Percentiles rank a stretch among this genome's conserved stretches.
Conservation (phyloP, 2,888 invertebrate species). For the Drosophila dives region DNA sequence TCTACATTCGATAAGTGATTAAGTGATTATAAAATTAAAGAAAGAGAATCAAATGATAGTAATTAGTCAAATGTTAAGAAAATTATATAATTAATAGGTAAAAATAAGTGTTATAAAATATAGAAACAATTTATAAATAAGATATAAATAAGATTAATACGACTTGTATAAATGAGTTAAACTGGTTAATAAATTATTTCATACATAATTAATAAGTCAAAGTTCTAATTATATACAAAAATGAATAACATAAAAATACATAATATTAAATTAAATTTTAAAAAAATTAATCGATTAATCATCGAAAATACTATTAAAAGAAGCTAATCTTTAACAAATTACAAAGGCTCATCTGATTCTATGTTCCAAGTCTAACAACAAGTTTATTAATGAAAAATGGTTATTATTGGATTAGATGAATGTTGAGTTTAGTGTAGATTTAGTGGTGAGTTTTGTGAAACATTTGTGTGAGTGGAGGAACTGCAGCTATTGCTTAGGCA, state of each 20-base stretch:
- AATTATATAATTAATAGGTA: background rate
- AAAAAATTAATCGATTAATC: too few species aligned
- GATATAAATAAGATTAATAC: background rate
- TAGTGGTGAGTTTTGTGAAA: slow-evolving; percentile 12
- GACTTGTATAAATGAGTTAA: background rate
- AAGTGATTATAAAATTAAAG: slow-evolving; percentile 57
- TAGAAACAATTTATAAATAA: background rate
- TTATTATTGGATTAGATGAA: background rate
- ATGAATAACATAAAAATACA: background rate
- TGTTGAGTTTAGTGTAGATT: background rate
- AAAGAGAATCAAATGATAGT: slow-evolving; percentile 54
- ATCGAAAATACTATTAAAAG: background rate
- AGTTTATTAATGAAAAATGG: background rate
- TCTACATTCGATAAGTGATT: slow-evolving; percentile 59
- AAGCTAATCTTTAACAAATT: background rate
- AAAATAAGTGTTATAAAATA: background rate
- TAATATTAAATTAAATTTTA: too few species aligned
- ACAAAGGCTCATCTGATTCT: background rate
- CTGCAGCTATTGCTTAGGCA: slow-evolving; percentile 4
- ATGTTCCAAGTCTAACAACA: slow-evolving; percentile 1
- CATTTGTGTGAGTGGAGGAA: slow-evolving; percentile 1
- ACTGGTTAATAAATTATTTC: background rate
- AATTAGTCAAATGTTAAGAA: slow-evolving; percentile 34
- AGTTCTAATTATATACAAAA: background rate
- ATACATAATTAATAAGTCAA: background rate